These are phyloP conservation scores for Omphaloscelis lunosa DNA, from an alignment of 2,888 invertebrate species.

Conservation along the genomic window DNA sequence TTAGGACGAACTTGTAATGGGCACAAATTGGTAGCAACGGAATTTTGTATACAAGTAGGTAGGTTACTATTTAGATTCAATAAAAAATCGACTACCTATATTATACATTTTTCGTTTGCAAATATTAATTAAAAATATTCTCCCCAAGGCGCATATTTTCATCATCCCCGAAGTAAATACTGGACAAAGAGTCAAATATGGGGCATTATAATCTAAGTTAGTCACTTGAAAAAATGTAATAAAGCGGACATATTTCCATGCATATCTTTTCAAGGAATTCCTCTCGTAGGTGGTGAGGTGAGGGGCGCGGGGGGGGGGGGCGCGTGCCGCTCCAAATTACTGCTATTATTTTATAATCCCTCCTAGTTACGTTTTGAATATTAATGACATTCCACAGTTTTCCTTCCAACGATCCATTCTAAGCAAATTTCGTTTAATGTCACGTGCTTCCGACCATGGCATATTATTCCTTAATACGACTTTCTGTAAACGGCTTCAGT, in stretches of 20 bases:
- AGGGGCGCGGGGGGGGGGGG: conserved; percentile 69
- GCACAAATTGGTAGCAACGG: conserved; percentile 5
- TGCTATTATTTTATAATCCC: conserved; percentile 91
- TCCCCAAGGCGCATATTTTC: conserved; percentile 21
- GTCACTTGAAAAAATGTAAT: conserved; percentile 87
- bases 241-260: conserved; percentile 88
- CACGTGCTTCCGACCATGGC: conserved; percentile 75
- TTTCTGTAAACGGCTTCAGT: conserved; percentile 18
- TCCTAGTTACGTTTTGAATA: conserved; percentile 90
- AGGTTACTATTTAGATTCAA: neutral
- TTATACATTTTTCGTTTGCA: neutral
- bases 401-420: conserved; percentile 83
- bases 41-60: neutral
- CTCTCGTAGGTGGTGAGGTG: conserved; percentile 74
- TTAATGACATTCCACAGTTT: conserved; percentile 89
- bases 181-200: conserved; percentile 69
- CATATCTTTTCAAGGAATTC: conserved; percentile 89
- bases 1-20: conserved; percentile 37
- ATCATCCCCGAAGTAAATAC: conserved; percentile 29
- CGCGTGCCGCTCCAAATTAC: conserved; percentile 89
- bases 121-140: conserved; percentile 30
- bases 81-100: neutral
- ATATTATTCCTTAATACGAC: conserved; percentile 40
- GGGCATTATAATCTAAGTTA: conserved; percentile 73
- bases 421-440: conserved; percentile 83